Evolutionary conservation across 2,113 vertebrate species (phyloP), one percentile per base, ranked within the genome.

Genomic region (Entelurus aequoreus): DNA sequence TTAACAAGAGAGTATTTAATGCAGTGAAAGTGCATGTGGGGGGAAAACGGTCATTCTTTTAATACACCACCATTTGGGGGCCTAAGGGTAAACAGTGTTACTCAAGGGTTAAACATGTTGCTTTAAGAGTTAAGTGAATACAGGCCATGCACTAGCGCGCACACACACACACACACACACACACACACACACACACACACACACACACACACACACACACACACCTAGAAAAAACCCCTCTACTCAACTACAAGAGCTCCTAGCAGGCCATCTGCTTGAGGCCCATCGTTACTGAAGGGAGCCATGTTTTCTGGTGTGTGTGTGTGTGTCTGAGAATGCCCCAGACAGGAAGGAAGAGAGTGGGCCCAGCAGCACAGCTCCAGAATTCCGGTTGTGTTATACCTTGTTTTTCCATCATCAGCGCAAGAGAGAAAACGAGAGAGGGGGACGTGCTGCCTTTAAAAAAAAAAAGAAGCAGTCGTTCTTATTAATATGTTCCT

Each of bases 321-420:
- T 72, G 65, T 69, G 56, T 59, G 28, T 48, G 52, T 69, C 62
- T 69, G 63, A 63, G 49, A 59, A 46, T 68, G 80, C 88, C 88
- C 81, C 85, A 90, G 81, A 87, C 90, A 92, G 89, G 92, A 92
- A 92, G 90, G 90, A 83, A 88, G 76, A 89, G 84, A 88, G 85
- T 84, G 82, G 84, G 88, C 84, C 78, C 70, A 67, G 77, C 83
- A 77, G 78, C 69, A 76, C 83, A 62, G 71, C 81, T 87, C 82
- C 78, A 90, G 86, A 90, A 91, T 87, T 88, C 77, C 72, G 74
- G 77, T 84, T 83, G 76, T 84, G 81, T 85, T 86, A 84, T 84
- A 86, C 80, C 85, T 85, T 77, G 86, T 84, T 90, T 89, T 90
- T 46, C 42, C 42, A 46, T 88, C 90, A 88, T 82, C 80, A 77